Evolutionary conservation across 2,113 vertebrate genomes (phyloP), one percentile per base, ranked within the genome.

Genomic region (Aix galericulata): DNA sequence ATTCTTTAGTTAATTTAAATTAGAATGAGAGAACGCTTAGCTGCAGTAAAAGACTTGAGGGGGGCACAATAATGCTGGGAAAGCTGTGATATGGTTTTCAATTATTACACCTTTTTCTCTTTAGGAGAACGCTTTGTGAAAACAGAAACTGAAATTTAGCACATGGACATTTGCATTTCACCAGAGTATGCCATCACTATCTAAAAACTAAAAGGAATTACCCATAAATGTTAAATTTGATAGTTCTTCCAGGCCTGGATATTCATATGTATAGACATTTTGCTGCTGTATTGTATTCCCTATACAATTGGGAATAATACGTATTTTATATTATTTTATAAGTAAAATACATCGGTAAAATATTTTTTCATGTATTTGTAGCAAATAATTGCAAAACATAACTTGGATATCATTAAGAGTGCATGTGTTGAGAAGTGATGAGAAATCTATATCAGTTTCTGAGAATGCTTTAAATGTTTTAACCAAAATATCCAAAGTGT

Each of bases 1-100:
- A 55, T 53, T 88, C 76, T 88, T 93, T 62, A 67, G 63, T 69
- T 94, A 89, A 91, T 85, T 93, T 89, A 86, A 90, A 82, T 85
- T 71, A 69, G 58, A 74, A 34, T 9, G 31, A 93, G 68, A 83
- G 27, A 40, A 90, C 59, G 74, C 52, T 91, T 79, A 67, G 59
- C 21, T 62, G 50, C 44, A 90, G 44, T 62, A 56, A 63, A 89
- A 80, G 50, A 64, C 44, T 82, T 68, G 53, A 64, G 50, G 25
- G 44, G 48, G 68, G 4, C 29, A 69, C 40, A 67, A 69, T 76
- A 94, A 92, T 53, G 15, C 52, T 27, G 44, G 6, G 69, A 88
- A 50, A 64, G 25, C 17, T 91, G 42, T 60, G 79, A 42, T 11
- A 63, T 16, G 6, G 15, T 82, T 88, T 95, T 91, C 48, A 89